phyloP scores from a whole-genome alignment of 2,113 vertebrate genomes.

The Noctilio leporinus region DNA sequence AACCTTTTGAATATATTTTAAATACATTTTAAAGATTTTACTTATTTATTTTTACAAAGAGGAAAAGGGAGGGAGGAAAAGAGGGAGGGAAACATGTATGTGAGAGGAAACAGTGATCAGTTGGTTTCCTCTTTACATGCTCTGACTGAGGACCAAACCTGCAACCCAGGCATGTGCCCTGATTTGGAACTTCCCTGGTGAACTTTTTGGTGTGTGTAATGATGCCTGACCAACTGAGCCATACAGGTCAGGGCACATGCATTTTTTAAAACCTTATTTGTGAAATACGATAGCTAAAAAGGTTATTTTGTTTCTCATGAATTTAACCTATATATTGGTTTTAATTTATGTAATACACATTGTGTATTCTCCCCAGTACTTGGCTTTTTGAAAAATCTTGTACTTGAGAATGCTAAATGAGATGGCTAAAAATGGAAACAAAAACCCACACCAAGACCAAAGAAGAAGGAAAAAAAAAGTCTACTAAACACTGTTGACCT shows the following conservation, averaged over 20 bases:
- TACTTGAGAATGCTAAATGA: not conserved
- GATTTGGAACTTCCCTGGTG: too few species aligned
- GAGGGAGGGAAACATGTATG: too few species aligned
- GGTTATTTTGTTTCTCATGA: not conserved
- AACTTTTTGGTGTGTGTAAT: too few species aligned
- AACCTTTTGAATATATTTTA: not conserved
- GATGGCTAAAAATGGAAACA: not conserved
- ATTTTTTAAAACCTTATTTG: not conserved
- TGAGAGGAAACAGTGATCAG: too few species aligned
- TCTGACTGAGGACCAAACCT: too few species aligned
- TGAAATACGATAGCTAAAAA: not conserved
- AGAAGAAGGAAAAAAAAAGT: not conserved
- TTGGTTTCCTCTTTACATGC: too few species aligned
- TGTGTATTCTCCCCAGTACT: not conserved
- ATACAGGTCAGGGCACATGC: not conserved
- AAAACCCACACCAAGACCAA: not conserved
- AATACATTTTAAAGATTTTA: too few species aligned
- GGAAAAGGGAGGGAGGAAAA: too few species aligned
- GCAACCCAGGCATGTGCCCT: too few species aligned
- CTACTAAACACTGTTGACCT: not conserved
- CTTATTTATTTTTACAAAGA: too few species aligned
- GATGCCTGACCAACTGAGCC: too few species aligned
- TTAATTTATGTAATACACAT: not conserved
- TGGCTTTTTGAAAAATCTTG: not conserved
- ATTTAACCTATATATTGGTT: not conserved